Percentiles rank a stretch among this genome's conserved stretches.
Conservation (phyloP, 2,888 invertebrate genomes). For the Torymus aiolomorphi region DNA sequence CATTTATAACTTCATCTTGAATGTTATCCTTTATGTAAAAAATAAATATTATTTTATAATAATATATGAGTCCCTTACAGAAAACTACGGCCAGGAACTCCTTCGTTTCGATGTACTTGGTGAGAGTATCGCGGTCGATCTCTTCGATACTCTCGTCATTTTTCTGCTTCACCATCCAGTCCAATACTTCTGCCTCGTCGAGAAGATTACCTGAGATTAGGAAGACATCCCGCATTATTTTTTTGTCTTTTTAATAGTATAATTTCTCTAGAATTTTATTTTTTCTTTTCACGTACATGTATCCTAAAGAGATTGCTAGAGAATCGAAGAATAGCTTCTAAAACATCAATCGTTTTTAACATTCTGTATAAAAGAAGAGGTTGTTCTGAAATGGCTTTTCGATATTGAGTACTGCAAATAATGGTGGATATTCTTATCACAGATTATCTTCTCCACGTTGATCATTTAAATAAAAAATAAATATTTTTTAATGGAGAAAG, state of each 20-base stretch:
- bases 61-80: slow-evolving; percentile 82
- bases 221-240: slow-evolving; percentile 55
- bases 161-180: slow-evolving; percentile 94
- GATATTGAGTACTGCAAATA: slow-evolving; percentile 48
- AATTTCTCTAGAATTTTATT: no score
- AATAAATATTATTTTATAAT: neutral
- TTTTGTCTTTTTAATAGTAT: slow-evolving; percentile 11
- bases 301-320: no score
- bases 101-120: slow-evolving; percentile 90
- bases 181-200: slow-evolving; percentile 89
- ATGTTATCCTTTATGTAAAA: neutral
- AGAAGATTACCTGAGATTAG: slow-evolving; percentile 80
- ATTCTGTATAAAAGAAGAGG: slow-evolving; percentile 39
- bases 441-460: slow-evolving; percentile 58
- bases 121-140: slow-evolving; percentile 88
- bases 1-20: neutral
- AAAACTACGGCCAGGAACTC: slow-evolving; percentile 94
- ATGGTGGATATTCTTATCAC: slow-evolving; percentile 57
- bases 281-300: no score
- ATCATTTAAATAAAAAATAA: neutral
- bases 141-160: slow-evolving; percentile 94
- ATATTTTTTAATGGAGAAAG: slow-evolving; percentile 62
- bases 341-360: slow-evolving; percentile 24
- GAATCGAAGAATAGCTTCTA: slow-evolving; percentile 1
- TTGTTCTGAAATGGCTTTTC: slow-evolving; percentile 69